phyloP scores from a whole-genome alignment of 2,888 invertebrate species.

The Congeria kusceri region DNA sequence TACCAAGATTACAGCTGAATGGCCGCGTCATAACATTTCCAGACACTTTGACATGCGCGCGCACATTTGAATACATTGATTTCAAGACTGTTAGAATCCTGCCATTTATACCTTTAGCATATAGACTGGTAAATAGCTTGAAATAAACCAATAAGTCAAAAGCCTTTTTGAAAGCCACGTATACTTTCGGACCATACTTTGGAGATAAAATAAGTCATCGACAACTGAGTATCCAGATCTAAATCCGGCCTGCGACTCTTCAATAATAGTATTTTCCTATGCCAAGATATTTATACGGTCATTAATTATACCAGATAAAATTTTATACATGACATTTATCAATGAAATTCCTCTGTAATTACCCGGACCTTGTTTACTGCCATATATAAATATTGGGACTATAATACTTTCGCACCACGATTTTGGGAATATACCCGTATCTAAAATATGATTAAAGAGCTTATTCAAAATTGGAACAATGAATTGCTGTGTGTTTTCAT shows the following conservation, averaged over 20 bases:
- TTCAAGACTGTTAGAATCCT: not conserved
- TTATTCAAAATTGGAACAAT: slow-evolving; percentile 13
- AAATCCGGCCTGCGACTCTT: slow-evolving; percentile 30
- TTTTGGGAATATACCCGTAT: slow-evolving; percentile 14
- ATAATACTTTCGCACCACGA: slow-evolving; percentile 28
- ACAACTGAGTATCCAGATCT: slow-evolving; percentile 21
- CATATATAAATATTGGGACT: slow-evolving; percentile 10
- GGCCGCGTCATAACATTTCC: not conserved
- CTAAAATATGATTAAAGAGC: slow-evolving; percentile 17
- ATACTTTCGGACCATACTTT: slow-evolving; percentile 22
- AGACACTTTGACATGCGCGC: no score
- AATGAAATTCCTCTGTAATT: slow-evolving; percentile 26
- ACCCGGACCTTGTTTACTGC: slow-evolving; percentile 4
- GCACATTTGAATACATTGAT: not conserved
- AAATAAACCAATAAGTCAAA: slow-evolving; percentile 16
- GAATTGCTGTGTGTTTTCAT: not conserved
- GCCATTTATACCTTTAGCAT: not conserved
- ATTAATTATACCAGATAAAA: slow-evolving; percentile 1
- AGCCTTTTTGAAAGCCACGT: slow-evolving; percentile 24
- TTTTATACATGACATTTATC: slow-evolving; percentile 24
- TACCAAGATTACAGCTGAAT: not conserved
- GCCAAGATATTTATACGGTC: slow-evolving; percentile 21
- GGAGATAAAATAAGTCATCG: slow-evolving; percentile 22
- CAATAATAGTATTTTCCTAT: slow-evolving; percentile 16
- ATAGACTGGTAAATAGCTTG: slow-evolving; percentile 19